phyloP scores from a whole-genome alignment of 2,888 invertebrate genomes.

The Caenorhabditis angaria region DNA sequence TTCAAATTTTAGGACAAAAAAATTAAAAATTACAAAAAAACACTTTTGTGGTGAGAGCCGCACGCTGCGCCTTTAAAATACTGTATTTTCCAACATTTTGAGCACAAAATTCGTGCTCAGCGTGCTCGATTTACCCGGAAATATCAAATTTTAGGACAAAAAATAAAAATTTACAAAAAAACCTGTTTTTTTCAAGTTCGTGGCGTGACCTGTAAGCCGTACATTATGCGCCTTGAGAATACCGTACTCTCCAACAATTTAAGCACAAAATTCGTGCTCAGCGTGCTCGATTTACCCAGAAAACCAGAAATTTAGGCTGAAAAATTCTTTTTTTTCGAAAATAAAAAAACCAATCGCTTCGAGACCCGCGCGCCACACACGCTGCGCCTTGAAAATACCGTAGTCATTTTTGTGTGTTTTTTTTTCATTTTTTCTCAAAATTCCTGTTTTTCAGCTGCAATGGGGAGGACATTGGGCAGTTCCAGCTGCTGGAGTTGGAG shows the following conservation, averaged over 20 bases:
- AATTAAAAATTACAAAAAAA: background rate
- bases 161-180: background rate
- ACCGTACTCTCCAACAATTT: no score
- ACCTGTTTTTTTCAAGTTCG: no score
- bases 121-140: background rate
- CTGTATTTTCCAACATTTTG: no score
- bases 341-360: no score
- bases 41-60: no score
- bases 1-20: background rate
- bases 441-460: slow-evolving; percentile 25
- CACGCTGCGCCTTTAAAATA: no score
- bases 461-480: slow-evolving; percentile 66
- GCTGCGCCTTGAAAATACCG: background rate
- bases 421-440: background rate
- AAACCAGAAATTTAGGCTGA: background rate
- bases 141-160: background rate
- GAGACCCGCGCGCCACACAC: no score
- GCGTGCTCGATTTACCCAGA: background rate
- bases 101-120: no score
- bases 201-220: no score
- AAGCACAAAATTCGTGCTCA: no score
- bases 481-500: slow-evolving; percentile 57
- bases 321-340: background rate
- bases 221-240: no score
- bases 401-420: background rate